Percentiles rank a stretch among this genome's conserved stretches.
Conservation (phyloP, 2,113 vertebrate genomes). For the Morone chrysops region DNA sequence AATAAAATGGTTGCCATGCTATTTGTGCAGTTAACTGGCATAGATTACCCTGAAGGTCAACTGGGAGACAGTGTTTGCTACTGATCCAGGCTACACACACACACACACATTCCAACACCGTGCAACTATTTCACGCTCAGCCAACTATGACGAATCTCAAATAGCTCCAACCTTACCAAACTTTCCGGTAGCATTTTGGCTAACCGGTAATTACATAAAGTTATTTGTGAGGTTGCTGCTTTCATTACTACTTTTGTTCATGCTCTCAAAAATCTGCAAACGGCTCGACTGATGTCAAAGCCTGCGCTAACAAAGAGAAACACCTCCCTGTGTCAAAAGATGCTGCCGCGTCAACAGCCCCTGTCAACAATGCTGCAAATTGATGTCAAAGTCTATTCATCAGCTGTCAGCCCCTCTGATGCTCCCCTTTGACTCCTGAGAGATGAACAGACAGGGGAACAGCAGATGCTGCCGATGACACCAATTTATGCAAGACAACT, state of each 20-base stretch:
- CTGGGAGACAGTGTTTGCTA: slow-evolving; percentile 33
- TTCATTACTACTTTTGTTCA: neutral
- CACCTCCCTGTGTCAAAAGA: slow-evolving; percentile 5
- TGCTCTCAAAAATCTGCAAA: neutral
- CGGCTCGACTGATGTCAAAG: slow-evolving; percentile 8
- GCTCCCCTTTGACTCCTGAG: slow-evolving; percentile 14
- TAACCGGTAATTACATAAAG: neutral
- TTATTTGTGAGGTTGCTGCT: slow-evolving; percentile 1
- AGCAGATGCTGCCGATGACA: slow-evolving; percentile 4
- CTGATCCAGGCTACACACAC: slow-evolving; percentile 19
- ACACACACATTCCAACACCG: neutral
- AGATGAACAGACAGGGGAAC: slow-evolving; percentile 12
- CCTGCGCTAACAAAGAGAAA: slow-evolving; percentile 1
- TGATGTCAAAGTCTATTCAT: slow-evolving; percentile 39
- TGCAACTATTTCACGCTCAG: slow-evolving; percentile 44
- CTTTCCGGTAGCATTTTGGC: neutral
- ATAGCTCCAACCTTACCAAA: slow-evolving; percentile 12
- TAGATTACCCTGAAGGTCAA: slow-evolving; percentile 43
- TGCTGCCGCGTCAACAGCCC: neutral
- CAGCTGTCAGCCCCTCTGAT: slow-evolving; percentile 25
- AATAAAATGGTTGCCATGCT: slow-evolving; percentile 40
- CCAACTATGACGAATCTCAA: slow-evolving; percentile 30
- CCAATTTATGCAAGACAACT: slow-evolving; percentile 1
- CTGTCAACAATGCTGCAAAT: slow-evolving; percentile 44
- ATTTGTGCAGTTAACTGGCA: slow-evolving; percentile 44